Evolutionary conservation across 2,888 invertebrate species (phyloP).

Genomic region (Schizotus pectinicornis): DNA sequence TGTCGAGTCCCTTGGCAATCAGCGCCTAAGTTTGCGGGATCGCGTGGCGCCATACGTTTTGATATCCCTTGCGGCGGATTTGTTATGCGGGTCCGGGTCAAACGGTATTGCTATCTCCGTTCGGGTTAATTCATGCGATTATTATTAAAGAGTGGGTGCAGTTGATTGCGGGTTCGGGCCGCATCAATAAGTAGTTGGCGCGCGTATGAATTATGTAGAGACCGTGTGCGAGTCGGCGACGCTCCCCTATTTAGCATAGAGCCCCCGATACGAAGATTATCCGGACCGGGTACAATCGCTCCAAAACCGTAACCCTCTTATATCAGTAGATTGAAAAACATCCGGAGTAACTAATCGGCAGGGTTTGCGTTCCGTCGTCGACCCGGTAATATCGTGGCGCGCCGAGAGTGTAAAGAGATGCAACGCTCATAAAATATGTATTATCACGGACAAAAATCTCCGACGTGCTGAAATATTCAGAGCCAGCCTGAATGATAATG

Average conservation of each 20-base stretch:
- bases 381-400: constrained; percentile 40
- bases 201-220: not conserved
- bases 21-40: too few species aligned
- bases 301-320: constrained; percentile 30
- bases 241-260: not conserved
- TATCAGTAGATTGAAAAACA: constrained; percentile 45
- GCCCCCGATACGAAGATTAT: constrained; percentile 1
- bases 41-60: too few species aligned
- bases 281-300: constrained; percentile 21
- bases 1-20: too few species aligned
- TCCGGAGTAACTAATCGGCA: constrained; percentile 44
- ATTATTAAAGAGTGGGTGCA: too few species aligned
- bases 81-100: too few species aligned
- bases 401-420: constrained; percentile 48
- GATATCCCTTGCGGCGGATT: too few species aligned
- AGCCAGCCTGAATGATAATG: constrained; percentile 47
- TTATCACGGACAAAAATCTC: constrained; percentile 59
- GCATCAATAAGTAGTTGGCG: not conserved
- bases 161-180: not conserved
- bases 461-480: constrained; percentile 56
- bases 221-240: not conserved
- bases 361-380: constrained; percentile 26
- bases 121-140: too few species aligned
- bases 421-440: constrained; percentile 58
- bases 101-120: too few species aligned